Conservation (phyloP, 1,140 invertebrate genomes). For the Apis florea region DNA sequence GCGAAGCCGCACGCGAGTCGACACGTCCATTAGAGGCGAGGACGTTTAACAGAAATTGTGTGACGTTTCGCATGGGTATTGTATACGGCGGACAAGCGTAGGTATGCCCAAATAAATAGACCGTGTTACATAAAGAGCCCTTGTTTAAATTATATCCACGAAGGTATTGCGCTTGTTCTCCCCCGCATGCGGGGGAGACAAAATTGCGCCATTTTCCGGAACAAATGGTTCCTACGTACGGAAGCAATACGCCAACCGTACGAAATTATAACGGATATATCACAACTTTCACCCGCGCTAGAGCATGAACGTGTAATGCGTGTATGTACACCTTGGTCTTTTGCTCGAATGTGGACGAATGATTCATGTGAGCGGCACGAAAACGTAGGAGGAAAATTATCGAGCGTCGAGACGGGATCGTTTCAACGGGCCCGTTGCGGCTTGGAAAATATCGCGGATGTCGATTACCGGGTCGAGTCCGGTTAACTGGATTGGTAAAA, state of each 20-base stretch:
- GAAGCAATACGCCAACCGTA: conserved; percentile 60
- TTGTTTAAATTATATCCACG: conserved; percentile 58
- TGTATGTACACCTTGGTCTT: conserved; percentile 38
- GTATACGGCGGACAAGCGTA: conserved; percentile 39
- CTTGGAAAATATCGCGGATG: conserved; percentile 30
- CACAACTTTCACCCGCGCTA: conserved; percentile 60
- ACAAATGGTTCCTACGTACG: conserved; percentile 64
- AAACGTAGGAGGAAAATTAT: conserved; percentile 32
- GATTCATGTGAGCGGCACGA: conserved; percentile 37
- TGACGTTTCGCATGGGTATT: conserved; percentile 44
- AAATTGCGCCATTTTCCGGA: conserved; percentile 68
- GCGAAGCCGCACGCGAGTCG: conserved; percentile 16
- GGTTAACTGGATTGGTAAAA: background rate
- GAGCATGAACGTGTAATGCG: conserved; percentile 20
- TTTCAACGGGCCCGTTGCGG: background rate
- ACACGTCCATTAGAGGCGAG: conserved; percentile 45
- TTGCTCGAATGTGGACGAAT: conserved; percentile 20
- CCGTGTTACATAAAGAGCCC: conserved; percentile 52
- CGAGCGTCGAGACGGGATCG: background rate
- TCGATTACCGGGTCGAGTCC: conserved; percentile 26
- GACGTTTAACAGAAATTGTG: conserved; percentile 52
- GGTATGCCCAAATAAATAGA: conserved; percentile 60
- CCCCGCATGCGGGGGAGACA: conserved; percentile 48
- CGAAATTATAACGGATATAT: conserved; percentile 69
- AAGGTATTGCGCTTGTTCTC: conserved; percentile 61